Conservation (phyloP, 2,113 vertebrate genomes). For the Chaenocephalus aceratus region DNA sequence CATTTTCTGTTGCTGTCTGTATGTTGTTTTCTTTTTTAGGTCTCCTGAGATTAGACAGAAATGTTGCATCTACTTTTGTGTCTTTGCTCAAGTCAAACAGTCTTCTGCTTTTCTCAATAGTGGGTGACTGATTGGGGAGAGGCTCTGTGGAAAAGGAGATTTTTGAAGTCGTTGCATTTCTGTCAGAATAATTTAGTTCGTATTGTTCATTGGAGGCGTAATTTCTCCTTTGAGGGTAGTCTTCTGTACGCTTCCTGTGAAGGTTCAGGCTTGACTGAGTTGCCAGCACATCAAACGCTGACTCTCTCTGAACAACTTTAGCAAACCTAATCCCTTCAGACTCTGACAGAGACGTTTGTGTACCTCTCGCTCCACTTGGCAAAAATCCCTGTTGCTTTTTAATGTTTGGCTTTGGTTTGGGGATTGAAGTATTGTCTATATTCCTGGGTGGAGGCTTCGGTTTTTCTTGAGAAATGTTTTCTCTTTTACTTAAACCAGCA, state of each 20-base stretch:
- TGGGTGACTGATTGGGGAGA: neutral
- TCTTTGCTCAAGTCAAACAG: neutral
- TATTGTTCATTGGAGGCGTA: neutral
- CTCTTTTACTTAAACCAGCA: slow-evolving; percentile 57
- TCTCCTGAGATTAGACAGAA: slow-evolving; percentile 10
- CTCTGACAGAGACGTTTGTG: slow-evolving; percentile 34
- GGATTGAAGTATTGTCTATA: slow-evolving; percentile 24
- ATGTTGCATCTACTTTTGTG: slow-evolving; percentile 11
- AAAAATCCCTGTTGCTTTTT: slow-evolving; percentile 32
- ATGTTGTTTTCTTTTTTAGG: slow-evolving; percentile 20
- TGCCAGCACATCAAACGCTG: slow-evolving; percentile 27
- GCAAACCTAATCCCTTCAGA: slow-evolving; percentile 36
- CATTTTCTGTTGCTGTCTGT: neutral
- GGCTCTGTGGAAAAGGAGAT: slow-evolving; percentile 21
- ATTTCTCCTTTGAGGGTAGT: slow-evolving; percentile 31
- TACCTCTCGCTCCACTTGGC: slow-evolving; percentile 15
- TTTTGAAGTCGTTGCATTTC: neutral
- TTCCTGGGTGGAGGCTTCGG: slow-evolving; percentile 26
- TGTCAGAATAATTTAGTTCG: slow-evolving; percentile 32
- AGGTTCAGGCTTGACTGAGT: slow-evolving; percentile 30
- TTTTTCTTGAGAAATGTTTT: slow-evolving; percentile 43
- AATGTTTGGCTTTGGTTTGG: slow-evolving; percentile 42
- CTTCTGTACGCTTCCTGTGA: slow-evolving; percentile 42
- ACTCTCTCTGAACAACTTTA: slow-evolving; percentile 26
- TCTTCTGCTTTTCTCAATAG: slow-evolving; percentile 39